Evolutionary conservation across 2,113 vertebrate genomes (phyloP).

Genomic region (Salvelinus fontinalis): DNA sequence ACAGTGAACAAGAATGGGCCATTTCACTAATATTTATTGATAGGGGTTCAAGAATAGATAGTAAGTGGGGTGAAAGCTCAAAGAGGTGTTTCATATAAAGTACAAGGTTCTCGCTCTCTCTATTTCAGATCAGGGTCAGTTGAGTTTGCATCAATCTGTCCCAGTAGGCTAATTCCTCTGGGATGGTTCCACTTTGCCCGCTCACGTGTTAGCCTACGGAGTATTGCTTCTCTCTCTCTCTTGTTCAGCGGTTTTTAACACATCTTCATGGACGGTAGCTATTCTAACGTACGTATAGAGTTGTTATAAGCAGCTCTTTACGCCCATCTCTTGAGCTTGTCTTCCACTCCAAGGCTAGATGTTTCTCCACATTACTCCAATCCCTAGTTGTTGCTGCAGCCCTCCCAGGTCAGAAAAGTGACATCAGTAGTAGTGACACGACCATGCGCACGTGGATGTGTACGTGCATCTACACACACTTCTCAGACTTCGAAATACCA

Average conservation of each 20-base stretch:
- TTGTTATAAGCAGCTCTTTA: background rate
- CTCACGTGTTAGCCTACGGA: no score
- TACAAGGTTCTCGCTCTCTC: background rate
- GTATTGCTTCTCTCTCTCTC: no score
- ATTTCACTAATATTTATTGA: no score
- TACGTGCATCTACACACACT: background rate
- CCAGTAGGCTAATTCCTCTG: background rate
- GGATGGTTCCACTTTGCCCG: background rate
- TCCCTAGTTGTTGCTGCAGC: background rate
- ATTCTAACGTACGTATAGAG: no score
- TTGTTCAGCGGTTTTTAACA: no score
- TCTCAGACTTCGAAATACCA: background rate
- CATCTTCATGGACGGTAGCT: no score
- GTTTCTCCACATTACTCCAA: no score
- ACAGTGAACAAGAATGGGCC: background rate
- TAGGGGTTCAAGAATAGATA: no score
- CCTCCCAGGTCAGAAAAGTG: background rate
- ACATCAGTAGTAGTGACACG: background rate
- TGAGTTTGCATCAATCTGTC: constrained; percentile 31
- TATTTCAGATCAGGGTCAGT: constrained; percentile 46
- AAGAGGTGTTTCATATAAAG: background rate
- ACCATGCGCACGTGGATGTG: background rate
- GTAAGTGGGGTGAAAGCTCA: no score
- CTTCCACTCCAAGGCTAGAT: background rate
- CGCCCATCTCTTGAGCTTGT: background rate